Evolutionary conservation across 2,888 invertebrate species (phyloP).

Genomic region (Anodontia alba): DNA sequence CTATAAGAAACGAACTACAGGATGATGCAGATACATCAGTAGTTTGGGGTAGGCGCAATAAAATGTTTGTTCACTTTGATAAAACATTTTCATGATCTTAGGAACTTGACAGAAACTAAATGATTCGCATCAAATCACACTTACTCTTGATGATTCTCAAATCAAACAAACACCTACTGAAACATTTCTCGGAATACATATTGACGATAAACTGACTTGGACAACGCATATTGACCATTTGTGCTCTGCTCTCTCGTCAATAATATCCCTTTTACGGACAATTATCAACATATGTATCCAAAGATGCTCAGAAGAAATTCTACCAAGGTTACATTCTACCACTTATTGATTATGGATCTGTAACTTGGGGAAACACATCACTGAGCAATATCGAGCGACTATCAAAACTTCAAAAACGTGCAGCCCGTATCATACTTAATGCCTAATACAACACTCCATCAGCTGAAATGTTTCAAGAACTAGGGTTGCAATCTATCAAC

Average conservation of each 20-base stretch:
- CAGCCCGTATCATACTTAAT: background rate
- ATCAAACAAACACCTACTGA: background rate
- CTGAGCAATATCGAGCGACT: background rate
- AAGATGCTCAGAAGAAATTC: background rate
- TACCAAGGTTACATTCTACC: background rate
- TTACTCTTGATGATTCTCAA: background rate
- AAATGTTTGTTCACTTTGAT: background rate
- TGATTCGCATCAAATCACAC: background rate
- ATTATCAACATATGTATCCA: background rate
- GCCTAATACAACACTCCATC: background rate
- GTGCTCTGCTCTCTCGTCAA: background rate
- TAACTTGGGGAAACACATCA: background rate
- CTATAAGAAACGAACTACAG: background rate
- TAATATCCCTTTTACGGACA: background rate
- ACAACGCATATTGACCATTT: background rate
- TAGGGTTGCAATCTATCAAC: background rate
- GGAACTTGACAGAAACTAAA: background rate
- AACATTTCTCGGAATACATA: background rate
- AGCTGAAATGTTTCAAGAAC: background rate
- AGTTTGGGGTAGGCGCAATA: background rate
- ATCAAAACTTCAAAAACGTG: background rate
- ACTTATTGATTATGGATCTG: constrained; percentile 1
- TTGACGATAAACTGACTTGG: background rate
- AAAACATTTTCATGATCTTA: background rate
- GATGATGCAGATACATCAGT: background rate